phyloP scores from a whole-genome alignment of 2,113 vertebrate species.

The Hippocampus zosterae region DNA sequence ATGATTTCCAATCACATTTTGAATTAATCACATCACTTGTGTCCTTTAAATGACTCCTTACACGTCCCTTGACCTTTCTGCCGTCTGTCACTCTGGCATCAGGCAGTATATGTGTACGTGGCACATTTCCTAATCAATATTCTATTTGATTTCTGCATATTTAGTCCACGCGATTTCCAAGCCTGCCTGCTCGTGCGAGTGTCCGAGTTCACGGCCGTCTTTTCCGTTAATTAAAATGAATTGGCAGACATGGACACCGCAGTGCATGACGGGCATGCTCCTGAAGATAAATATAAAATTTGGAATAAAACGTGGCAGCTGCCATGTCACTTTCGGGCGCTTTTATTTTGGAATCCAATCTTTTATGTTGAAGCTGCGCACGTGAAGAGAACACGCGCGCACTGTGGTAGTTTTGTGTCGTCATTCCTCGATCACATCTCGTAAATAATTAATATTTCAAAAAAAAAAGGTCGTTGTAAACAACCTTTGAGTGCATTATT shows the following conservation, averaged over 20 bases:
- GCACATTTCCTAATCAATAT: slow-evolving; percentile 43
- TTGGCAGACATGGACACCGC: slow-evolving; percentile 51
- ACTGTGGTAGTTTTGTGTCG: slow-evolving; percentile 5
- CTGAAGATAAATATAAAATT: slow-evolving; percentile 1
- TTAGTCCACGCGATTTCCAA: slow-evolving; percentile 53
- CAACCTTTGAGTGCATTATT: slow-evolving; percentile 64
- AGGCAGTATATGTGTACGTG: neutral
- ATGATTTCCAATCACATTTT: neutral
- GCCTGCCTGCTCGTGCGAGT: slow-evolving; percentile 48
- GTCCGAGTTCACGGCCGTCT: slow-evolving; percentile 70
- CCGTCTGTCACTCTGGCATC: slow-evolving; percentile 6
- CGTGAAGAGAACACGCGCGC: neutral
- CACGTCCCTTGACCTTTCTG: slow-evolving; percentile 14
- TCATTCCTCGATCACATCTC: slow-evolving; percentile 16
- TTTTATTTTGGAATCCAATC: neutral
- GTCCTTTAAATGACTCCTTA: neutral
- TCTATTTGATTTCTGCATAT: slow-evolving; percentile 58
- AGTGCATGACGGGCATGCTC: neutral
- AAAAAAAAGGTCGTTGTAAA: slow-evolving; percentile 55
- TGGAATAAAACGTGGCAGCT: neutral
- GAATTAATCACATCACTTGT: neutral
- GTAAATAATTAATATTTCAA: slow-evolving; percentile 63
- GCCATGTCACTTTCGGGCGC: neutral
- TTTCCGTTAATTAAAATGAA: slow-evolving; percentile 74
- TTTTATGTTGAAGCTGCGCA: neutral